Base-by-base conservation (phyloP, 2,113 vertebrate genomes). In the Nyctereutes procyonoides region DNA sequence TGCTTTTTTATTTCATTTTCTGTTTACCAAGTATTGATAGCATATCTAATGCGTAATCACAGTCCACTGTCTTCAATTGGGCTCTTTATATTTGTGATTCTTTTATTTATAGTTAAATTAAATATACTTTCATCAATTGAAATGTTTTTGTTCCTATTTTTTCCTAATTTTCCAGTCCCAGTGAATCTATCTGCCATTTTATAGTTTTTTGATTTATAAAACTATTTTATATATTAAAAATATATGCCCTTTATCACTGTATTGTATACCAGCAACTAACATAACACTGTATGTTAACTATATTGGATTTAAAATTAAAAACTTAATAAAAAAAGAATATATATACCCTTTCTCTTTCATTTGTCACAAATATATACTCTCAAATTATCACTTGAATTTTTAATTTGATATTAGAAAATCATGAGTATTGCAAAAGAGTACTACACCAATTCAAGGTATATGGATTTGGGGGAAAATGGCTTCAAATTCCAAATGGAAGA, bases 131-230 rank as follows among this genome's bases (percentile, higher is more conserved):
- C 74, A 93, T 38, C 96, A 93, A 76, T 15, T 79, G 35, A 81
- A 80, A 93, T 79, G 4, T 16, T n/a, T 56, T 22, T 71, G 55
- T 67, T 12, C 73, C 56, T 51, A 56, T 88, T 65, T 82, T 65
- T 60, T 60, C 24, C 62, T 58, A 63, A 63, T 84, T 73, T 77
- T 15, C 32, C 17, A 67, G 32, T 77, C 14, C 10, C 43, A 91
- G 8, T 73, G 43, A 83, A 43, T 73, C 10, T 65, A 95, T 48
- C 38, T 95, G 30, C 3, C 65, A 93, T 69, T 93, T 95, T 62
- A 43, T 51, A 93, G 38, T 24, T 92, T 79, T 65, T 94, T 91
- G 8, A 90, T 62, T 77, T 73, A 95, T 32, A 93, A 90, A 89
- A 90, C 17, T 63, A 93, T 82, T 83, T 81, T 32, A 26, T 71